Evolutionary conservation across 2,797 vertebrate species (phyloP).

Genomic region (Acropternis orthonyx): DNA sequence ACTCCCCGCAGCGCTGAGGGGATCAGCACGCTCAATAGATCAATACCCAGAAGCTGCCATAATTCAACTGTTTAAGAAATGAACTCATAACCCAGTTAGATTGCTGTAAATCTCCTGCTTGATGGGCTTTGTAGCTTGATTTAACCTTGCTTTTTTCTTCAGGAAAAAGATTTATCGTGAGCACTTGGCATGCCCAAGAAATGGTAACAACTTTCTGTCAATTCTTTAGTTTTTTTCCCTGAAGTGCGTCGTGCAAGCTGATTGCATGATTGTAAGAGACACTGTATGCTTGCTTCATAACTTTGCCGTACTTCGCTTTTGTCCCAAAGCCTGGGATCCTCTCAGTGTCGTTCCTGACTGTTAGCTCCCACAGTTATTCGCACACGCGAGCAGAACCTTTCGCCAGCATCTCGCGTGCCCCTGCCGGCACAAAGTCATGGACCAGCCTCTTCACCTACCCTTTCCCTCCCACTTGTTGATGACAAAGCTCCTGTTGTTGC

Average conservation of each 20-base stretch:
- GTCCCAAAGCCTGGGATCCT: neutral
- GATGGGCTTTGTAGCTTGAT: slow-evolving; percentile 45
- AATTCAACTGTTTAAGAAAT: slow-evolving; percentile 50
- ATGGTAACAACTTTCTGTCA: neutral
- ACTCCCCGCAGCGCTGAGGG: neutral
- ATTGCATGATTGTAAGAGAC: neutral
- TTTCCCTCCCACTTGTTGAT: neutral
- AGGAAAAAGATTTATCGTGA: slow-evolving; percentile 28
- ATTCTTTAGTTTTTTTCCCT: neutral
- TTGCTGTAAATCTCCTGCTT: slow-evolving; percentile 63
- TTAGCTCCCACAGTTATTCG: neutral
- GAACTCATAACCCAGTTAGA: slow-evolving; percentile 35
- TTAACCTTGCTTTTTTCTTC: slow-evolving; percentile 59
- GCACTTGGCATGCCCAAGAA: neutral
- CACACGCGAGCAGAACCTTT: fast-evolving
- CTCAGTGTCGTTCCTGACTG: neutral
- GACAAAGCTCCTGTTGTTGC: neutral
- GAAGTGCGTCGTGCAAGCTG: neutral
- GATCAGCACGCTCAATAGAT: neutral
- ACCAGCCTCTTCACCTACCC: neutral
- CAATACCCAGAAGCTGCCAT: neutral
- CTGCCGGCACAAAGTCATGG: fast-evolving
- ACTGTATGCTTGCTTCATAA: neutral
- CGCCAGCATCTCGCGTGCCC: fast-evolving
- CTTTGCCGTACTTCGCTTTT: neutral